phyloP scores from a whole-genome alignment of 2,888 invertebrate species.

The Cataglyphis altisquamis region DNA sequence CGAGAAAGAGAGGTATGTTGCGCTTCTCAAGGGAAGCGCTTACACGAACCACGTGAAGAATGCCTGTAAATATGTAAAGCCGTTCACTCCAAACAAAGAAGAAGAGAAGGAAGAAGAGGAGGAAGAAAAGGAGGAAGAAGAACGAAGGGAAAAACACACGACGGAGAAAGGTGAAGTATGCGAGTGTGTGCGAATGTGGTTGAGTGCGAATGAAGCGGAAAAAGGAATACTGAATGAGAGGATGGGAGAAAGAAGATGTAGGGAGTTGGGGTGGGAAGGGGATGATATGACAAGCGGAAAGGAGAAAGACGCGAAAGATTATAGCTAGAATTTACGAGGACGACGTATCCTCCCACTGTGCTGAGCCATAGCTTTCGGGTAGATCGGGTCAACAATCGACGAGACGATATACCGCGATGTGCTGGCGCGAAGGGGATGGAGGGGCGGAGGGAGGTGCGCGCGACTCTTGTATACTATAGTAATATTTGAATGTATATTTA shows the following conservation, averaged over 20 bases:
- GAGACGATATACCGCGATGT: constrained; percentile 13
- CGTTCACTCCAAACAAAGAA: constrained; percentile 38
- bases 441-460: constrained; percentile 65
- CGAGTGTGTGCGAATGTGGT: constrained; percentile 48
- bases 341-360: constrained; percentile 64
- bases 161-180: constrained; percentile 53
- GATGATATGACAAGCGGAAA: constrained; percentile 60
- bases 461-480: constrained; percentile 85
- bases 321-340: constrained; percentile 72
- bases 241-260: constrained; percentile 3
- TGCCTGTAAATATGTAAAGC: constrained; percentile 82
- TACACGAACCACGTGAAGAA: constrained; percentile 77
- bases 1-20: constrained; percentile 69
- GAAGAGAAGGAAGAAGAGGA: constrained; percentile 53
- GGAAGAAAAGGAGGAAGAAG: constrained; percentile 48
- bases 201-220: constrained; percentile 47
- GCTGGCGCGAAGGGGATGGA: constrained; percentile 7
- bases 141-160: constrained; percentile 46
- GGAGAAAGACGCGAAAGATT: constrained; percentile 65
- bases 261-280: constrained; percentile 49
- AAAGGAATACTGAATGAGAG: constrained; percentile 42
- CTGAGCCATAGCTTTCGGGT: constrained; percentile 71
- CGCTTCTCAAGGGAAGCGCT: constrained; percentile 69
- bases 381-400: constrained; percentile 50
- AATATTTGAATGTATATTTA: constrained; percentile 86